Base-by-base conservation (phyloP, 35 echinoderm and acorn worm species). In the Acanthaster planci region DNA sequence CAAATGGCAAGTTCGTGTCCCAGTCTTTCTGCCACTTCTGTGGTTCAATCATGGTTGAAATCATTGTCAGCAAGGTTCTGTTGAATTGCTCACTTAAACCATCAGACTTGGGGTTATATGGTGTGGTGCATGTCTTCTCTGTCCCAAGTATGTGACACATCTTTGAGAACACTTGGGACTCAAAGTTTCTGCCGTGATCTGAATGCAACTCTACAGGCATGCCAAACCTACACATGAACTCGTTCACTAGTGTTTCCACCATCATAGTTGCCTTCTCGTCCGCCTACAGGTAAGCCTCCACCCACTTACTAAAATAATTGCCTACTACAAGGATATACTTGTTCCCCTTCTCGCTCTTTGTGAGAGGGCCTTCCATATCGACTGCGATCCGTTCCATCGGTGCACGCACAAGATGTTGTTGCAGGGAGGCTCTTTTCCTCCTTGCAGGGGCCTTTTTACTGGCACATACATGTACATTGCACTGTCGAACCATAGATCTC, bases 81-180 rank as follows among this genome's bases (percentile, higher is more conserved):
- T 93, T 93, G 57, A 83, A 93, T 29, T 87, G 68, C 51, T 89
- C 86, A 23, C 84, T 82, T 82, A 89, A 85, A n/a, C 92, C n/a
- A n/a, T n/a, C n/a, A n/a, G n/a, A n/a, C n/a, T n/a, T n/a, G n/a
- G n/a, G n/a, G n/a, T n/a, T n/a, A n/a, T n/a, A n/a, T n/a, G n/a
- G n/a, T n/a, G n/a, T n/a, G n/a, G n/a, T n/a, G n/a, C n/a, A n/a
- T n/a, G n/a, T n/a, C n/a, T n/a, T n/a, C n/a, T n/a, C n/a, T n/a
- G n/a, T n/a, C 3, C 89, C 89, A 42, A 86, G 84, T 32, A 81
- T 42, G 4, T 37, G 52, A 76, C 83, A 59, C 1, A 89, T 16
- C 39, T 93, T 80, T 34, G 30, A 54, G n/a, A n/a, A n/a, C n/a
- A n/a, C n/a, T n/a, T n/a, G n/a, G n/a, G n/a, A n/a, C n/a, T n/a